phyloP scores from a whole-genome alignment of 2,888 invertebrate species.

The Acholoe squamosa region DNA sequence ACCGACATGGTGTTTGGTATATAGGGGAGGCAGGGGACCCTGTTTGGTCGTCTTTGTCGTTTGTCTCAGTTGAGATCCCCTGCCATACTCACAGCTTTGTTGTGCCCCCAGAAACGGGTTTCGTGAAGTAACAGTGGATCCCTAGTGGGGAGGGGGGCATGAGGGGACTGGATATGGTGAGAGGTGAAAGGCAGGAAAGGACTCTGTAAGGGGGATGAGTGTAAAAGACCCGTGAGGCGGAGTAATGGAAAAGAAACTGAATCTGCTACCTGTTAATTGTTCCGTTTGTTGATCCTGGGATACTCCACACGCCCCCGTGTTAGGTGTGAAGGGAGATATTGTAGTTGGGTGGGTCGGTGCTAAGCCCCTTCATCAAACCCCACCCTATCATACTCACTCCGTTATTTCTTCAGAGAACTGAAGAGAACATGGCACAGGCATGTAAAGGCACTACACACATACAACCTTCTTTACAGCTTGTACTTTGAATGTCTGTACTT shows the following conservation, averaged over 20 bases:
- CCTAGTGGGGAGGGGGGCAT: neutral
- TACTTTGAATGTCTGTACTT: too few species aligned
- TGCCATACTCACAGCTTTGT: constrained; percentile 23
- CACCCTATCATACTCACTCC: too few species aligned
- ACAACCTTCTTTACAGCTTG: too few species aligned
- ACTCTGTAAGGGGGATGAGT: neutral
- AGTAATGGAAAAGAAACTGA: neutral
- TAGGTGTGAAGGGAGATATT: neutral
- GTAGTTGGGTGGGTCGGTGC: neutral
- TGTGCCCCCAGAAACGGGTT: neutral
- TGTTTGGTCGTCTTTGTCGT: constrained; percentile 26
- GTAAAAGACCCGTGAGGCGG: neutral
- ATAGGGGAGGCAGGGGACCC: neutral
- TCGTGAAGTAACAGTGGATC: neutral
- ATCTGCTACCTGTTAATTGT: constrained; percentile 20
- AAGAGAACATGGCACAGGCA: too few species aligned
- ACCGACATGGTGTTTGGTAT: constrained; percentile 4
- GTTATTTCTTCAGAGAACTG: too few species aligned
- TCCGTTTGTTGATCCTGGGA: neutral
- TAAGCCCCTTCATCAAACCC: too few species aligned
- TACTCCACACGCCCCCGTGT: neutral
- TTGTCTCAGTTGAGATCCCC: neutral
- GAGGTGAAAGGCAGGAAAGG: neutral
- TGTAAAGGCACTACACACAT: too few species aligned
- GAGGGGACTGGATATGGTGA: neutral